Conservation (phyloP, 2,797 vertebrate genomes). For the Coilia nasus region DNA sequence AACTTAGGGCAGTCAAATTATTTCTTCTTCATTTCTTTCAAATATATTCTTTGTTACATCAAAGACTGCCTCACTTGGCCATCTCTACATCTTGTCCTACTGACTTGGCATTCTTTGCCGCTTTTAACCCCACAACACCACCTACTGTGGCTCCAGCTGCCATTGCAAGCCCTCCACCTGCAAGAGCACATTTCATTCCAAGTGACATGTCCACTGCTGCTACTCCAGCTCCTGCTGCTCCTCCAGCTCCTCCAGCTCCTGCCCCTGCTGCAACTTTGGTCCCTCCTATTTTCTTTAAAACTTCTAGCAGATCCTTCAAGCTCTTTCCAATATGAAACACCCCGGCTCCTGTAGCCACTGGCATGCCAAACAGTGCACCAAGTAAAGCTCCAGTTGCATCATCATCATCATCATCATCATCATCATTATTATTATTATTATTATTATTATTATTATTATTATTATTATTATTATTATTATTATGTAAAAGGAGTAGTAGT, state of each 20-base stretch:
- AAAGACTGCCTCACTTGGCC: background rate
- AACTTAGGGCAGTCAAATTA: too few relatives aligned
- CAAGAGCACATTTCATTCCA: background rate
- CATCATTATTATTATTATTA: too few relatives aligned
- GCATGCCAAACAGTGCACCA: conserved; percentile 34
- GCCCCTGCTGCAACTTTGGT: fast-evolving
- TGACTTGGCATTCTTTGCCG: background rate
- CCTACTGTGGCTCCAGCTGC: conserved; percentile 35
- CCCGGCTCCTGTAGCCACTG: background rate
- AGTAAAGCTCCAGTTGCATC: conserved; percentile 27
- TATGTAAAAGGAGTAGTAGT: too few relatives aligned
- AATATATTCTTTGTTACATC: background rate
- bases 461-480: too few relatives aligned
- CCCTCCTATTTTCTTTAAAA: background rate
- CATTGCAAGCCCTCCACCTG: background rate
- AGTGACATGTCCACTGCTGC: background rate
- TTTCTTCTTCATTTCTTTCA: too few relatives aligned
- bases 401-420: too few relatives aligned
- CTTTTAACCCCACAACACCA: conserved; percentile 23
- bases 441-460: too few relatives aligned
- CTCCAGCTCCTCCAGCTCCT: too few relatives aligned
- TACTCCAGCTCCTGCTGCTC: background rate
- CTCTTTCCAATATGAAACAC: background rate
- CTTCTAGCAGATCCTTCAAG: background rate
- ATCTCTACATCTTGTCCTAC: background rate